These are phyloP conservation scores for Xestia xanthographa DNA, from an alignment of 2,888 invertebrate species.

Conservation along the genomic window DNA sequence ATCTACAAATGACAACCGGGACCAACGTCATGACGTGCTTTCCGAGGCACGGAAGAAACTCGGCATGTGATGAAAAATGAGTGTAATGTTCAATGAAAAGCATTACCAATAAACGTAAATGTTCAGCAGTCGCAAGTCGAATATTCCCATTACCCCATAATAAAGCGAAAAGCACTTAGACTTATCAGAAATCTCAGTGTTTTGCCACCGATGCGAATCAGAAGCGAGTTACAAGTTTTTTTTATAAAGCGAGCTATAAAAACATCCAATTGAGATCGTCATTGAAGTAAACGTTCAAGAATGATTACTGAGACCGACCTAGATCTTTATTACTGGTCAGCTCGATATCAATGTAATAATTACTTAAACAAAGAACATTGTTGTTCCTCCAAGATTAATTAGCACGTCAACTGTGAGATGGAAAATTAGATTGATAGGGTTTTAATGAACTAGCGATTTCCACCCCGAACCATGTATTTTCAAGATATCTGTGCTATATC, in stretches of 20 bases:
- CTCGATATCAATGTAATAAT: constrained; percentile 11
- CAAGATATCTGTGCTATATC: not conserved
- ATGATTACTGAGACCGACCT: constrained; percentile 26
- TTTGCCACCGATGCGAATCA: not conserved
- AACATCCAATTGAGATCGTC: constrained; percentile 13
- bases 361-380: not conserved
- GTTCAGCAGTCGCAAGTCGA: not conserved
- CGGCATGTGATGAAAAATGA: too few species aligned
- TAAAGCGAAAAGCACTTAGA: not conserved
- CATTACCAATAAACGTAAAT: not conserved
- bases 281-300: constrained; percentile 12
- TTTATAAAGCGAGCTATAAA: constrained; percentile 1
- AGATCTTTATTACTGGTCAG: constrained; percentile 10
- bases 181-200: not conserved
- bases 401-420: not conserved
- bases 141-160: not conserved
- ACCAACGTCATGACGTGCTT: too few species aligned
- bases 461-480: not conserved
- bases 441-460: not conserved
- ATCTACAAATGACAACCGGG: too few species aligned
- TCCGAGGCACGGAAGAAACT: too few species aligned
- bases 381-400: constrained; percentile 16
- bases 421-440: not conserved
- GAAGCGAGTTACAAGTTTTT: not conserved
- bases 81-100: too few species aligned